phyloP scores from a whole-genome alignment of 2,888 invertebrate species.

The Heliconius ismenius region DNA sequence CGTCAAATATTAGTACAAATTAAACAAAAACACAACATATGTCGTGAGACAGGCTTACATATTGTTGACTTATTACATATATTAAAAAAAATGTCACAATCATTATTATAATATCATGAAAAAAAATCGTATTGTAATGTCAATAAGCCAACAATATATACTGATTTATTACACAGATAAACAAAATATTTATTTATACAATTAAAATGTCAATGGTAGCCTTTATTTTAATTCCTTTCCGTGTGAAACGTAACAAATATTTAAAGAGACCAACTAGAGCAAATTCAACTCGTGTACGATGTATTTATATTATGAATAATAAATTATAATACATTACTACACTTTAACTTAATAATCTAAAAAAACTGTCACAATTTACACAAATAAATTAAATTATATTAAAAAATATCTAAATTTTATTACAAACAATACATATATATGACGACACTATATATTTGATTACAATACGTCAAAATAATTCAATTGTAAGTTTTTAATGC shows the following conservation, averaged over 20 bases:
- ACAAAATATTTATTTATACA: neutral
- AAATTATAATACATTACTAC: constrained; percentile 35
- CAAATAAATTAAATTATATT: constrained; percentile 45
- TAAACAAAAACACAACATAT: constrained; percentile 72
- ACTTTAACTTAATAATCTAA: constrained; percentile 30
- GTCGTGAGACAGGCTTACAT: constrained; percentile 77
- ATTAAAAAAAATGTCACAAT: neutral
- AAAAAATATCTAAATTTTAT: constrained; percentile 17
- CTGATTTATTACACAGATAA: constrained; percentile 15
- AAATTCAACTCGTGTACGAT: constrained; percentile 10
- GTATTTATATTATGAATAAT: constrained; percentile 18
- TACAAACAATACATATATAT: constrained; percentile 16
- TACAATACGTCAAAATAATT: constrained; percentile 36
- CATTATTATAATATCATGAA: neutral
- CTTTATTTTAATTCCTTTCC: constrained; percentile 13
- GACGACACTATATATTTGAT: constrained; percentile 3
- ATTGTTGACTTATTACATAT: constrained; percentile 39
- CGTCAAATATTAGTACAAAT: constrained; percentile 38
- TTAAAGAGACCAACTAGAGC: neutral
- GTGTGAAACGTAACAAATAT: constrained; percentile 3
- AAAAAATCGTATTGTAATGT: neutral
- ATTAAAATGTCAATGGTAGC: constrained; percentile 1
- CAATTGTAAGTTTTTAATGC: constrained; percentile 55
- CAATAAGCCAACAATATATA: constrained; percentile 19
- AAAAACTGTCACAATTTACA: constrained; percentile 57